Evolutionary conservation across 1,140 invertebrate species (phyloP).

Genomic region (Trigoniulus corallinus): DNA sequence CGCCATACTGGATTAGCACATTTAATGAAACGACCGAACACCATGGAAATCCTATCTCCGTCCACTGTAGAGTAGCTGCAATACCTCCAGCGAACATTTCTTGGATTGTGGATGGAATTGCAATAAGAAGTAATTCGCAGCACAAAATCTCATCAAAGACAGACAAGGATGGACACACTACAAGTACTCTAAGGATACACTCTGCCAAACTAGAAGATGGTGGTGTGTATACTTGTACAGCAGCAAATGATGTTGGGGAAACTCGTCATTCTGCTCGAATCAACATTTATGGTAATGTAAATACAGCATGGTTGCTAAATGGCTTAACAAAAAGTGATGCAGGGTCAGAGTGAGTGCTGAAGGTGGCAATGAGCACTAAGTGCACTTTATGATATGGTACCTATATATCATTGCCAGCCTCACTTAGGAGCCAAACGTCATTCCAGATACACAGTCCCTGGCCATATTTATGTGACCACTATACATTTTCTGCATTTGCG

Average conservation of each 20-base stretch:
- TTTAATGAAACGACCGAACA: constrained; percentile 67
- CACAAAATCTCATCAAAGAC: neutral
- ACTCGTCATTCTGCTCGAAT: neutral
- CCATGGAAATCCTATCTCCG: constrained; percentile 55
- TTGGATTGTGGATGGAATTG: neutral
- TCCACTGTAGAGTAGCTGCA: constrained; percentile 66
- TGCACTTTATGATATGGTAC: too few species aligned
- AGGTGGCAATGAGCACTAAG: too few species aligned
- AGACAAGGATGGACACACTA: neutral
- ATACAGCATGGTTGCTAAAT: too few species aligned
- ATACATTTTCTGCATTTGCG: too few species aligned
- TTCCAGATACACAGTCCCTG: too few species aligned
- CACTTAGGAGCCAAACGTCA: too few species aligned
- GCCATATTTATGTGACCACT: too few species aligned
- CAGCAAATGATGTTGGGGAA: constrained; percentile 12
- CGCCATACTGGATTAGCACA: too few species aligned
- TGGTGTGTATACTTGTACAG: neutral
- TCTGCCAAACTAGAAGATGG: neutral
- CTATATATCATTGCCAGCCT: too few species aligned
- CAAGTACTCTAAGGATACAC: neutral
- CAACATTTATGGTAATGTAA: neutral
- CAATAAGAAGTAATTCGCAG: neutral
- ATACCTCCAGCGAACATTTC: constrained; percentile 68
- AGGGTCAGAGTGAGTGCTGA: too few species aligned
- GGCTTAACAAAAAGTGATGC: too few species aligned